Conservation (phyloP, 1,140 invertebrate genomes). For the Epicauta chinensis region DNA sequence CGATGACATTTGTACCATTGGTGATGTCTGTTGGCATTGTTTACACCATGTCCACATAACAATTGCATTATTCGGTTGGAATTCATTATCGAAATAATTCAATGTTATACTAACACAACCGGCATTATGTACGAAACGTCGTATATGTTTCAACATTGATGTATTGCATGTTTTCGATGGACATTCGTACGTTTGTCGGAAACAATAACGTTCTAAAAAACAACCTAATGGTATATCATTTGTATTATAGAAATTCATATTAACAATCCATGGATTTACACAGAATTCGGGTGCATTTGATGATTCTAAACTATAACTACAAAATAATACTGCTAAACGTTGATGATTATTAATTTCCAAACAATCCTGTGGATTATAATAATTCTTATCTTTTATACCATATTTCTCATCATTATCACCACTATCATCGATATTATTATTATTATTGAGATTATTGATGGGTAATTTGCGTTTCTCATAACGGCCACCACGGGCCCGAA, state of each 20-base stretch:
- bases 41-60: slow-evolving; percentile 87
- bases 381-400: slow-evolving; percentile 3
- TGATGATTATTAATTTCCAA: slow-evolving; percentile 85
- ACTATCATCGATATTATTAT: slow-evolving; percentile 7
- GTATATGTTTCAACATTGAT: slow-evolving; percentile 82
- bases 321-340: slow-evolving; percentile 81
- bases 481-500: slow-evolving; percentile 77
- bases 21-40: slow-evolving; percentile 67
- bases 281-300: slow-evolving; percentile 80
- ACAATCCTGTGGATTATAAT: slow-evolving; percentile 54
- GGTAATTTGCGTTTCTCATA: slow-evolving; percentile 39
- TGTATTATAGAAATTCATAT: slow-evolving; percentile 91
- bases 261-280: slow-evolving; percentile 81
- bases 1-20: slow-evolving; percentile 67
- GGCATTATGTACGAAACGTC: slow-evolving; percentile 70
- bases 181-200: slow-evolving; percentile 76
- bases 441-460: slow-evolving; percentile 18
- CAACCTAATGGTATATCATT: slow-evolving; percentile 93
- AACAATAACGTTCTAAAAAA: slow-evolving; percentile 91
- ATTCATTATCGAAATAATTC: slow-evolving; percentile 46
- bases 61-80: slow-evolving; percentile 53
- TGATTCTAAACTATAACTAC: slow-evolving; percentile 79
- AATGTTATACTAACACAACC: slow-evolving; percentile 70
- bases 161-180: slow-evolving; percentile 72
- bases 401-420: neutral